Evolutionary conservation across 2,888 invertebrate genomes (phyloP).

Genomic region (Tuta absoluta): DNA sequence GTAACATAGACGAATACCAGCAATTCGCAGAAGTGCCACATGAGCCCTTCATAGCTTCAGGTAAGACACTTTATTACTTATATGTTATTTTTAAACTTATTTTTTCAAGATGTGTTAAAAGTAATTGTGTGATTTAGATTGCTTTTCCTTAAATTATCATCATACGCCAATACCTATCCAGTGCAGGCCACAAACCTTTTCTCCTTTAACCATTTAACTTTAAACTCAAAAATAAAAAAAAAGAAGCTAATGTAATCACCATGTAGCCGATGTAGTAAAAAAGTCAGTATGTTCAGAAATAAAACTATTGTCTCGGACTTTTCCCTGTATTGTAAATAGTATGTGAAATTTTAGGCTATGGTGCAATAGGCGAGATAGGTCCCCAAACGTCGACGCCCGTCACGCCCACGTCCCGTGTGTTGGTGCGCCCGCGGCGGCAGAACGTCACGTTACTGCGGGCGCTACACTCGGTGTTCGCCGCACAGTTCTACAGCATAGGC

Average conservation of each 20-base stretch:
- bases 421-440: constrained; percentile 60
- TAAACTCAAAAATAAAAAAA: no score
- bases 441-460: constrained; percentile 84
- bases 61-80: constrained; percentile 42
- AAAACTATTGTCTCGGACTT: no score
- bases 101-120: no score
- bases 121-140: no score
- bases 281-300: no score
- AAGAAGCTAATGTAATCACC: no score
- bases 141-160: no score
- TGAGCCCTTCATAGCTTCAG: constrained; percentile 73
- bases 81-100: no score
- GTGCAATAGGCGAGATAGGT: constrained; percentile 59
- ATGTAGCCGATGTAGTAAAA: no score
- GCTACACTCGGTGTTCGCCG: constrained; percentile 88
- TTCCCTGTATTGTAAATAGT: background rate
- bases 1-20: constrained; percentile 75
- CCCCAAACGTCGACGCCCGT: constrained; percentile 66
- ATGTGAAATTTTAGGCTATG: constrained; percentile 55
- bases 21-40: constrained; percentile 71
- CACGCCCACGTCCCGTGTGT: constrained; percentile 63
- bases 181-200: no score
- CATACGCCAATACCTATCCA: no score
- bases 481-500: constrained; percentile 92
- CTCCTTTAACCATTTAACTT: no score